These are phyloP conservation scores for Xyrauchen texanus DNA, from an alignment of 2,113 vertebrate species.

Conservation along the genomic window DNA sequence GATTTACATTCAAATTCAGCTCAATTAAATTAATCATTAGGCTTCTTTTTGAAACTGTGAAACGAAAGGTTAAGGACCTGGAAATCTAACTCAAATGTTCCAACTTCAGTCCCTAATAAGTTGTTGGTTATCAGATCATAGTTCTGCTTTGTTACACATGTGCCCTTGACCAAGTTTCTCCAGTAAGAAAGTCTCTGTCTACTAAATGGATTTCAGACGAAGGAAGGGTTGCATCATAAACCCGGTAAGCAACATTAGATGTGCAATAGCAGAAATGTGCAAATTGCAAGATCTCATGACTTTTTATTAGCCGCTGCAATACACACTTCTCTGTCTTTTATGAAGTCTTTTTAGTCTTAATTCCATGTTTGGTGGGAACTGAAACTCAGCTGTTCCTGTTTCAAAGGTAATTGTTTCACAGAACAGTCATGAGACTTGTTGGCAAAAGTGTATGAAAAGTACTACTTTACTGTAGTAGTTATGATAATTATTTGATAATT, in stretches of 20 bases:
- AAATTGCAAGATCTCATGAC: constrained; percentile 37
- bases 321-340: constrained; percentile 19
- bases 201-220: not conserved
- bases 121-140: too few relatives aligned
- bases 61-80: too few relatives aligned
- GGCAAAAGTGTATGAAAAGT: too few relatives aligned
- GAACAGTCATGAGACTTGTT: constrained; percentile 22
- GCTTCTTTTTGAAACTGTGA: too few relatives aligned
- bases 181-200: too few relatives aligned
- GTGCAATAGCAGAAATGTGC: constrained; percentile 27
- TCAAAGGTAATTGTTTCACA: constrained; percentile 28
- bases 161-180: too few relatives aligned
- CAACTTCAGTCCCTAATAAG: too few relatives aligned
- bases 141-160: too few relatives aligned
- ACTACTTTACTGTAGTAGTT: not conserved
- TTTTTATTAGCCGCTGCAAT: constrained; percentile 8
- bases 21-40: too few relatives aligned
- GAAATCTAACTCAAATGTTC: too few relatives aligned
- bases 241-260: not conserved
- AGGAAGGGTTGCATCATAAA: not conserved
- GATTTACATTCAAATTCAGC: too few relatives aligned
- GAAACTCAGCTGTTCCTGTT: constrained; percentile 45
- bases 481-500: too few relatives aligned
- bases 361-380: constrained; percentile 41
- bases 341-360: constrained; percentile 44